A percentile compares a stretch with the other conserved stretches of the same genome.
Conservation (phyloP, 1,140 invertebrate genomes). For the Venturia canescens region DNA sequence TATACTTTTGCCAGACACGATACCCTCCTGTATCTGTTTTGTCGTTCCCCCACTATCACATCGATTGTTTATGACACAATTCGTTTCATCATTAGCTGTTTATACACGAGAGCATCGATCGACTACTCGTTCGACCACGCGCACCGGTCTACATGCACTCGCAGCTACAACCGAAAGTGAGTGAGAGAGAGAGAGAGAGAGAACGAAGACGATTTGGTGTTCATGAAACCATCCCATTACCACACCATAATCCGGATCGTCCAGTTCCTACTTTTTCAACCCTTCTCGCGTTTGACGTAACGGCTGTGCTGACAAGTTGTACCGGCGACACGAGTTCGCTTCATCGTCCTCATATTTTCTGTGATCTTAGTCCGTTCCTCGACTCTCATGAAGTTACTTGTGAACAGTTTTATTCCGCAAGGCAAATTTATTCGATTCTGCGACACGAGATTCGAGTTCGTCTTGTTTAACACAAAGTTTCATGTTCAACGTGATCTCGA, state of each 20-base stretch:
- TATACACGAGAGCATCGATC: constrained; percentile 70
- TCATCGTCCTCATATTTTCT: background rate
- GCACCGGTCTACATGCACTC: constrained; percentile 40
- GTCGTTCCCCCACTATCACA: constrained; percentile 26
- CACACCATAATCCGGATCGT: constrained; percentile 40
- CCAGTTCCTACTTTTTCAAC: constrained; percentile 34
- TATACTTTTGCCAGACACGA: constrained; percentile 71
- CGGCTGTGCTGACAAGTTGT: constrained; percentile 32
- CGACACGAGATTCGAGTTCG: background rate
- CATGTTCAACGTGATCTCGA: no score
- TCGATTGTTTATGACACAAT: constrained; percentile 73
- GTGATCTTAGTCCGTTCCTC: constrained; percentile 11
- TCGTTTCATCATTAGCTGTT: constrained; percentile 76
- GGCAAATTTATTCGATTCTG: background rate
- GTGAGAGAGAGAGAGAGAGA: background rate
- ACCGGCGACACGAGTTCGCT: constrained; percentile 26
- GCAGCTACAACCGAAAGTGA: constrained; percentile 57
- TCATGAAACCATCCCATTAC: constrained; percentile 15
- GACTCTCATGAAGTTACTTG: background rate
- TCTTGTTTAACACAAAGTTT: background rate
- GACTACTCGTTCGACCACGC: constrained; percentile 60
- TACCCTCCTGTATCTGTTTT: constrained; percentile 47
- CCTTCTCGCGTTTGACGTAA: constrained; percentile 2
- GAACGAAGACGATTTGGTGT: background rate
- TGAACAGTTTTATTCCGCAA: background rate